A percentile compares a stretch with the other conserved stretches of the same genome.
phyloP scores from a whole-genome alignment of 37 sponge, comb jelly and placozoan genomes.

The Cliona cf. orientalis region DNA sequence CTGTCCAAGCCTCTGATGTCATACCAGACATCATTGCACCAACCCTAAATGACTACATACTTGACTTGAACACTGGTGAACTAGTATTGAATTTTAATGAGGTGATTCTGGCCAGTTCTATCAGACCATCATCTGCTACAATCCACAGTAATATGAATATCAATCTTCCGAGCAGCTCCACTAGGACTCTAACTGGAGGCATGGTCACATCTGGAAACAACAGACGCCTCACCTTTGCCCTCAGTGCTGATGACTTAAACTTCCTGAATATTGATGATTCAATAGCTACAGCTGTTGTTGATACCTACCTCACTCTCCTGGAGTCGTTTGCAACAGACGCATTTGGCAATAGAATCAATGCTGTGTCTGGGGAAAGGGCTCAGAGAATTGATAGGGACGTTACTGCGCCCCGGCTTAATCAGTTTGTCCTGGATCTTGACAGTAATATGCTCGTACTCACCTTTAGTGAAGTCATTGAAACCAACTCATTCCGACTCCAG shows the following conservation, averaged over 20 bases:
- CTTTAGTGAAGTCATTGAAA: constrained; percentile 72
- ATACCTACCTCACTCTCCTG: constrained; percentile 37
- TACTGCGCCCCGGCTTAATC: constrained; percentile 45
- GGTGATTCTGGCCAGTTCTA: constrained; percentile 47
- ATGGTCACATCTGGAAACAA: constrained; percentile 41
- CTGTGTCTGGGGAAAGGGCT: constrained; percentile 14
- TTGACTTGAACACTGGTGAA: constrained; percentile 72
- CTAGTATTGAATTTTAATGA: constrained; percentile 70
- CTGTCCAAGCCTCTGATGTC: constrained; percentile 53
- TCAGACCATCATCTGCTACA: constrained; percentile 35
- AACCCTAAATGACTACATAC: constrained; percentile 10
- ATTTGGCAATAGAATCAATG: constrained; percentile 61
- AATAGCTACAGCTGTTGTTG: constrained; percentile 21
- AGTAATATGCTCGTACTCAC: constrained; percentile 51
- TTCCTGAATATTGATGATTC: constrained; percentile 33
- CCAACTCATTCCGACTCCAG: constrained; percentile 3
- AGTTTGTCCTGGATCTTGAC: constrained; percentile 70
- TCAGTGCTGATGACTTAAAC: constrained; percentile 71
- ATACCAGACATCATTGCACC: constrained; percentile 66
- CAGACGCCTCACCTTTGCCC: constrained; percentile 30
- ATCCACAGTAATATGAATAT: constrained; percentile 26
- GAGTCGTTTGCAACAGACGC: constrained; percentile 65
- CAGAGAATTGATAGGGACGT: constrained; percentile 47
- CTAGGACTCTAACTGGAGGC: constrained; percentile 42
- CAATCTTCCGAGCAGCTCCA: neutral